A percentile compares a stretch with the other conserved stretches of the same genome.
phyloP scores from a whole-genome alignment of 2,797 vertebrate species.

The Cuculus canorus region DNA sequence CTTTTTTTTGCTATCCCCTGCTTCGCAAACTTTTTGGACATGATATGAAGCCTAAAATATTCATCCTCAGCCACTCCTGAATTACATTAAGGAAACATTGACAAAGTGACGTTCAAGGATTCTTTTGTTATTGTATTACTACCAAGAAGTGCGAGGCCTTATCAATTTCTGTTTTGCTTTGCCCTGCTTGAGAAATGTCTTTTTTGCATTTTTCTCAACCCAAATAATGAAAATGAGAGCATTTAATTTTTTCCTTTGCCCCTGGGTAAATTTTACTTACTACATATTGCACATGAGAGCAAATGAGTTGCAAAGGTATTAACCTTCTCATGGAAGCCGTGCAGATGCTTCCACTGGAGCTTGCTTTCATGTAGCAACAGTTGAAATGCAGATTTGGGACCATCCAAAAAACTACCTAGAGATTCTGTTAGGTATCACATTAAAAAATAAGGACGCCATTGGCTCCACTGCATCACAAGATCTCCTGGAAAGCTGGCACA shows the following conservation, averaged over 20 bases:
- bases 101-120: not conserved
- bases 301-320: not conserved
- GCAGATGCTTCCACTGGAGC: not conserved
- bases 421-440: not conserved
- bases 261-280: not conserved
- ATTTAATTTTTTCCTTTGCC: not conserved
- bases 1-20: slow-evolving; percentile 1
- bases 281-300: not conserved
- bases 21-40: not conserved
- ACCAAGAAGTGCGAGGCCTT: not conserved
- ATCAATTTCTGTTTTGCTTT: not conserved
- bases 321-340: not conserved
- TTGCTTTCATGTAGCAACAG: not conserved
- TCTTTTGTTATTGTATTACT: not conserved
- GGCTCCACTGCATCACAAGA: not conserved
- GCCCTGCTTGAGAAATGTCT: not conserved
- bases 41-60: not conserved
- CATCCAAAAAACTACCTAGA: not conserved
- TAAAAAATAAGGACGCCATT: not conserved
- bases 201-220: not conserved
- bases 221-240: not conserved
- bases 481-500: not conserved
- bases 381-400: not conserved
- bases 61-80: not conserved
- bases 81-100: not conserved